A percentile compares a stretch with the other conserved stretches of the same genome.
phyloP scores from a whole-genome alignment of 1,140 invertebrate species.

The Aplysia californica region DNA sequence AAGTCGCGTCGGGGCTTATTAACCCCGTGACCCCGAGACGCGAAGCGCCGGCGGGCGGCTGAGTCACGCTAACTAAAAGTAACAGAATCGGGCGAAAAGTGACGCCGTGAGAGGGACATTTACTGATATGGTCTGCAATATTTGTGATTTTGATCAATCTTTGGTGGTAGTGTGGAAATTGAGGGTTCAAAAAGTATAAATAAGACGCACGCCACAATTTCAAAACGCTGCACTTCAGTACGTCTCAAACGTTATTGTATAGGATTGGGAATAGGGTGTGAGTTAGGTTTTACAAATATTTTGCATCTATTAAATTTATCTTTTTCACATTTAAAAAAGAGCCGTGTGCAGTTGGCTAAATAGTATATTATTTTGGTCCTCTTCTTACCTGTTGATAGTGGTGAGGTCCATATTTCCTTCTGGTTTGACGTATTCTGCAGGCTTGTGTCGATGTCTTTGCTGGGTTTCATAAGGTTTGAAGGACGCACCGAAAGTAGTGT shows the following conservation, averaged over 20 bases:
- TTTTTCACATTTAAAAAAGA: neutral
- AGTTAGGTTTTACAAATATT: neutral
- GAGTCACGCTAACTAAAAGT: too few species aligned
- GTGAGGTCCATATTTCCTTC: conserved; percentile 32
- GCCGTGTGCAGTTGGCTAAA: neutral
- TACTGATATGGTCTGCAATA: too few species aligned
- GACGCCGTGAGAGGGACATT: too few species aligned
- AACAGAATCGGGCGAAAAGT: too few species aligned
- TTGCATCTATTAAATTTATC: neutral
- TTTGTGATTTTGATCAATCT: too few species aligned
- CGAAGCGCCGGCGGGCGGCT: too few species aligned
- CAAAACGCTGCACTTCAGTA: neutral
- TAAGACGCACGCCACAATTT: neutral
- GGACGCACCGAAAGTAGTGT: conserved; percentile 4
- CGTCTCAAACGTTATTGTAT: neutral
- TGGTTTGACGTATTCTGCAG: conserved; percentile 17
- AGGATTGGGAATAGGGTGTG: neutral
- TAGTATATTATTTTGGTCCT: too few species aligned
- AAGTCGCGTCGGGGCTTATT: neutral
- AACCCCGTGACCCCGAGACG: too few species aligned
- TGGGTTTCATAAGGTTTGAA: conserved; percentile 16
- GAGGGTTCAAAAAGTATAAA: too few species aligned
- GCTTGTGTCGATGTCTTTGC: neutral
- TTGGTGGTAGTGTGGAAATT: too few species aligned
- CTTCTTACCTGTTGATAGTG: conserved; percentile 23